phyloP scores from a whole-genome alignment of 2,113 vertebrate species.

The Pithys albifrons region DNA sequence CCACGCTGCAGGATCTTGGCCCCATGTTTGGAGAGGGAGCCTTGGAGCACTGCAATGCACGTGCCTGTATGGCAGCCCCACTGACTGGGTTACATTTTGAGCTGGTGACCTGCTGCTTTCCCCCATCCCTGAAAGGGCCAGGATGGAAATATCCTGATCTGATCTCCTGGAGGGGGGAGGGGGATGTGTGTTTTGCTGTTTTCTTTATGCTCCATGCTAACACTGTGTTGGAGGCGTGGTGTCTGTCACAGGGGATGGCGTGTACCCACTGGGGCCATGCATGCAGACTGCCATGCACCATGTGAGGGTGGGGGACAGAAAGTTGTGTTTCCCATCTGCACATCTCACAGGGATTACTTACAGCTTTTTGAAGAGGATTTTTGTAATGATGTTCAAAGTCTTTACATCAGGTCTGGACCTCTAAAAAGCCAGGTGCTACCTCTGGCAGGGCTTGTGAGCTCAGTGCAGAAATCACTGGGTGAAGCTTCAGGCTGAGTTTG shows the following conservation, averaged over 20 bases:
- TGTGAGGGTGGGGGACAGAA: background rate
- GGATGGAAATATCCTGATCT: background rate
- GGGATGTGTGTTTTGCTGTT: too few species aligned
- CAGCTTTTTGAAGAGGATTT: background rate
- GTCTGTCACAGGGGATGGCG: background rate
- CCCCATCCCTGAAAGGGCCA: background rate
- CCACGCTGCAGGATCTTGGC: accelerated
- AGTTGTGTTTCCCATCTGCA: background rate
- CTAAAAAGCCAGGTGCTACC: background rate
- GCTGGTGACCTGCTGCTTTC: background rate
- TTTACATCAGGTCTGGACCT: background rate
- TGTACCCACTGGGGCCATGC: accelerated
- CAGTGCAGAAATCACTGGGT: background rate
- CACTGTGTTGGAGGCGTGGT: background rate
- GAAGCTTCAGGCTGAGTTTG: background rate
- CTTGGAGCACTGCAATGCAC: accelerated
- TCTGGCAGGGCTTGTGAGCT: background rate
- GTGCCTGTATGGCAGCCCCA: background rate
- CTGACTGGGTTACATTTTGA: background rate
- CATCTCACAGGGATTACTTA: background rate
- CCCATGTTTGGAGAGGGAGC: background rate
- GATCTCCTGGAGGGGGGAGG: background rate
- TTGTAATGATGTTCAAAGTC: background rate
- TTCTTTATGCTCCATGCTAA: background rate
- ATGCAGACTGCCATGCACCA: background rate